Conservation (phyloP, 1,140 invertebrate species). For the Papilio polyxenes region DNA sequence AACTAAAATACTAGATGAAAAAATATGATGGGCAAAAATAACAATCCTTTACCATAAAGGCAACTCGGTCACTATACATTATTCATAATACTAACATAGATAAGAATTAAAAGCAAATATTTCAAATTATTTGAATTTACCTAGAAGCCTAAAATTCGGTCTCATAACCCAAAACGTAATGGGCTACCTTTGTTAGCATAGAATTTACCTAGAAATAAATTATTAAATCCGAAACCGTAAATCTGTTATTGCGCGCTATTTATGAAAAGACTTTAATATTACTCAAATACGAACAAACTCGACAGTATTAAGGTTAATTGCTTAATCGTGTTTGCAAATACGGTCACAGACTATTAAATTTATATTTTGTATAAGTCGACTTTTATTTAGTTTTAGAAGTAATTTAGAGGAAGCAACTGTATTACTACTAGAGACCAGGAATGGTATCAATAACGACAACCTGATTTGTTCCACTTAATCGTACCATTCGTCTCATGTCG, state of each 20-base stretch:
- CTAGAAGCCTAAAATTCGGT: not conserved
- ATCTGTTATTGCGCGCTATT: not conserved
- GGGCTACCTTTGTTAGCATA: not conserved
- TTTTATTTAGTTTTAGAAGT: not conserved
- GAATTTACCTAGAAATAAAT: not conserved
- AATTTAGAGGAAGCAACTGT: slow-evolving; percentile 12
- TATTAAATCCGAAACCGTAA: not conserved
- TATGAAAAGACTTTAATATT: not conserved
- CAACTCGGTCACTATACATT: not conserved
- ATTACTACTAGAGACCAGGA: slow-evolving; percentile 1
- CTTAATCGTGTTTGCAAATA: no score
- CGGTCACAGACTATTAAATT: not conserved
- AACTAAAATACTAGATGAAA: not conserved
- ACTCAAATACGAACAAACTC: not conserved
- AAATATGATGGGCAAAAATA: not conserved
- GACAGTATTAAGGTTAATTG: no score
- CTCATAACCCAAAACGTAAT: not conserved
- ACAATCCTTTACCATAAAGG: not conserved
- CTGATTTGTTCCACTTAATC: slow-evolving; percentile 36
- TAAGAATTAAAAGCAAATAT: not conserved
- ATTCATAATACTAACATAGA: not conserved
- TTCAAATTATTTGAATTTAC: not conserved
- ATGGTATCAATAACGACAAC: slow-evolving; percentile 29
- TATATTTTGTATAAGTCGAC: not conserved
- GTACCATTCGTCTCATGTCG: slow-evolving; percentile 30